Conservation (phyloP, 2,797 vertebrate species). For the Lacerta agilis region DNA sequence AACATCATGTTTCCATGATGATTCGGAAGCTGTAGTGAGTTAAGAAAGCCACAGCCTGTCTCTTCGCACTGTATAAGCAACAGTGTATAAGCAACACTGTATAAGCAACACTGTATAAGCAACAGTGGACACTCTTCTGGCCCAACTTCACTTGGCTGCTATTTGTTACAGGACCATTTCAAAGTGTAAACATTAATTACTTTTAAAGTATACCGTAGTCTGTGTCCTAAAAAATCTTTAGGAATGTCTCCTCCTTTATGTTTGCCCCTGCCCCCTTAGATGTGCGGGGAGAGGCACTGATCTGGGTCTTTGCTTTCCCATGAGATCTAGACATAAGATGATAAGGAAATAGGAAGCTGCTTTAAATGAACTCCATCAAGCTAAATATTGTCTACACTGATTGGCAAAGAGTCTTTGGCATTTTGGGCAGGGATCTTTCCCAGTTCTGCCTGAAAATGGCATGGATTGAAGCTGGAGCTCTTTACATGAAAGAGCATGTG, state of each 20-base stretch:
- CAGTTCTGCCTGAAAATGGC: too few relatives aligned
- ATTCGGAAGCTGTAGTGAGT: neutral
- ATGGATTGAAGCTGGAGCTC: neutral
- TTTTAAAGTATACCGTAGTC: neutral
- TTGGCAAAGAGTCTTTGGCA: too few relatives aligned
- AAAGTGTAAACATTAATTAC: neutral
- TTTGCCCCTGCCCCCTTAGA: neutral
- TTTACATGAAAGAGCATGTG: neutral
- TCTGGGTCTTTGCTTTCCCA: neutral
- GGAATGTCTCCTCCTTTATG: neutral
- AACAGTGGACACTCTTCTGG: neutral
- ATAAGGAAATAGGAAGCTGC: neutral
- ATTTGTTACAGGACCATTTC: neutral
- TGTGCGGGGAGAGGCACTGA: neutral
- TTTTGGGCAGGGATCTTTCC: too few relatives aligned
- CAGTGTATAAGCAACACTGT: too few relatives aligned
- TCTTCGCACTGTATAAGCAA: neutral
- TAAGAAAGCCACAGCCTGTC: neutral
- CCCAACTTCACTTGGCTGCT: neutral
- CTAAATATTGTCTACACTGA: neutral
- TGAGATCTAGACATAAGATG: neutral
- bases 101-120: neutral
- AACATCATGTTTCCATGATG: neutral
- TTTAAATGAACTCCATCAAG: neutral
- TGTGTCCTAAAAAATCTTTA: neutral